These are phyloP conservation scores for Bradypodion ventrale DNA, from an alignment of 2,797 vertebrate species.

Conservation along the genomic window DNA sequence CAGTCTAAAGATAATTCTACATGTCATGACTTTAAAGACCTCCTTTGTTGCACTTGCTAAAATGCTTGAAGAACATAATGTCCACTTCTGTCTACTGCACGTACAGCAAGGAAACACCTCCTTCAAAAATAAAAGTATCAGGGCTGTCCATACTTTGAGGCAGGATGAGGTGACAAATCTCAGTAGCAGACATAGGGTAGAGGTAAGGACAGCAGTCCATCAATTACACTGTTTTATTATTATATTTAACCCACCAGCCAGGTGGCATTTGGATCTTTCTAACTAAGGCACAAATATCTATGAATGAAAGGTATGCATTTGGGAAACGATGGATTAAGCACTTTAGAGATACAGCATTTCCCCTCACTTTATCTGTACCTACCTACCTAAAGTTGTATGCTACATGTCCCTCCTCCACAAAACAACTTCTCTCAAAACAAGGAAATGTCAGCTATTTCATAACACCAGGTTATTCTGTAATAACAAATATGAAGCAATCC, in stretches of 20 bases:
- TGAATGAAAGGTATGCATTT: neutral
- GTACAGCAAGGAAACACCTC: neutral
- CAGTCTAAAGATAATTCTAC: neutral
- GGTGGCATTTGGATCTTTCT: neutral
- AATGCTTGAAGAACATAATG: neutral
- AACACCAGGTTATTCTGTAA: neutral
- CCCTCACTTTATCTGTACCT: neutral
- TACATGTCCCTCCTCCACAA: neutral
- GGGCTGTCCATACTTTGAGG: too few species aligned
- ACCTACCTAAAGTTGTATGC: neutral
- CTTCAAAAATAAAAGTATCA: neutral
- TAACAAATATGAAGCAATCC: neutral
- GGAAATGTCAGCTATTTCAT: neutral
- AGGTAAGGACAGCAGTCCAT: neutral
- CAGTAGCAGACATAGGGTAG: neutral
- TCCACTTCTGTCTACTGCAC: neutral
- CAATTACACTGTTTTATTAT: neutral
- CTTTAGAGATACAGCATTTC: neutral
- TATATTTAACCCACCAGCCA: neutral
- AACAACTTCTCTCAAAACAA: neutral
- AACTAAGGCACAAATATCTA: neutral
- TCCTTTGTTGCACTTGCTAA: neutral
- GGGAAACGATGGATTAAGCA: neutral
- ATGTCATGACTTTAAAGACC: neutral
- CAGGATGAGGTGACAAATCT: neutral